Evolutionary conservation across 2,888 invertebrate species (phyloP), one percentile per base, ranked within the genome.

Genomic region (Pyralis farinalis): DNA sequence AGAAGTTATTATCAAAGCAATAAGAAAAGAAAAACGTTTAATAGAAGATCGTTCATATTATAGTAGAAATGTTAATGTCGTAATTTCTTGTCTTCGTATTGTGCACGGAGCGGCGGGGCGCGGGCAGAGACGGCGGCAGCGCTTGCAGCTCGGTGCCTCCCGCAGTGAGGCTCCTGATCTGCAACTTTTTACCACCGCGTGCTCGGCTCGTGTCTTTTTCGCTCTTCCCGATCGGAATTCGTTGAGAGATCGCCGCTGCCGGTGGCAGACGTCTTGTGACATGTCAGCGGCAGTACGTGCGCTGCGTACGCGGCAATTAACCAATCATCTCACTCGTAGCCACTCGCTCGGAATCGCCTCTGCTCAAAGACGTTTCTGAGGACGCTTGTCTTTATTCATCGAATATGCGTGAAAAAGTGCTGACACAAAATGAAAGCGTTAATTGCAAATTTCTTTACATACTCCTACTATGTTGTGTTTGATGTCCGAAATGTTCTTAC

Each of bases 231-330:
- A 77, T 83, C 57, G 88, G 88, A 88, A 88, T 88, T 87, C 82
- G 84, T 81, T 75, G 82, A 78, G 79, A 76, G 79, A 83, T 80
- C 78, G 81, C 85, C 87, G 82, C 82, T 71, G 85, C 85, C 78
- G 87, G 87, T 88, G 87, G 88, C 84, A 83, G 82, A 84, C 83
- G 83, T 80, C 84, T 79, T 84, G 84, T 86, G 86, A 85, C 83
- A 82, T 86, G 85, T 86, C 84, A 77, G 58, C 58, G 69, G 53
- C 64, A 44, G 70, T 85, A 87, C 86, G 87, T 86, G 88, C 77
- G 64, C 69, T 74, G 86, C 83, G 77, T 84, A 80, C 83, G 69
- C 71, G 63, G 72, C 85, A 86, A 88, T 88, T 86, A 88, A 75
- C 71, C 71, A 79, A 73, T 75, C 80, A 72, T 73, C 77, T 68